Base-by-base conservation (phyloP, 2,797 vertebrate genomes). In the Lemur catta region DNA sequence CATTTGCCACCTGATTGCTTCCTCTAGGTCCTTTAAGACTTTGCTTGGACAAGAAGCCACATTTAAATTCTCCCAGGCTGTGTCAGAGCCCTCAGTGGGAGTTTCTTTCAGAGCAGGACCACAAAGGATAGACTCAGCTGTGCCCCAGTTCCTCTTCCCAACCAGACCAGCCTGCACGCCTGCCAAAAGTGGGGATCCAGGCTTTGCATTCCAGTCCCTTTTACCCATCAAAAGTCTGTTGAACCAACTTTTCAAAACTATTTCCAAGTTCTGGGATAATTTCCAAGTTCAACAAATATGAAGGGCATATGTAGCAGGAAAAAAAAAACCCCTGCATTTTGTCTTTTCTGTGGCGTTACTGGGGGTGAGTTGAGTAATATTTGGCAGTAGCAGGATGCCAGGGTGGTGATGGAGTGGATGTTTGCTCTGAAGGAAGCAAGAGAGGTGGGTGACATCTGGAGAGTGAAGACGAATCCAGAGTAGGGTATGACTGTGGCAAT, bases 221-320 rank as follows among this genome's bases (percentile, higher is more conserved):
- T 24, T 87, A 57, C 18, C 46, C n/a, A 78, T 35, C 18, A 61
- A 75, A 93, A 71, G 4, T 9, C 63, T 55, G 4, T 72, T 72
- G 55, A 95, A 59, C 13, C 13, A 84, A 46, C 3, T 87, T 94
- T 78, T 35, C 33, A 92, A 89, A 94, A 50, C 61, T 57, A 4
- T 84, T 57, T 80, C 65, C 17, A 75, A 86, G 71, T 85, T 96
- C 61, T 89, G 71, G 94, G 61, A 75, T 88, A 71, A 74, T 93
- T 90, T 79, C 8, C 7, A 57, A 91, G 46, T 57, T 96, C 69
- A 75, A 48, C 15, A 48, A 92, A 48, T 52, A 80, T 12, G 35
- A n/a, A 57, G 67, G 30, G 4, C 33, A 55, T 26, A 1, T 30
- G 12, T 33, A 78, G 17, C 24, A 79, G 50, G 13, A 57, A 13